A percentile compares a stretch with the other conserved stretches of the same genome.
These are phyloP conservation scores for Neogobius melanostomus DNA, from an alignment of 2,113 vertebrate genomes.

Conservation along the genomic window DNA sequence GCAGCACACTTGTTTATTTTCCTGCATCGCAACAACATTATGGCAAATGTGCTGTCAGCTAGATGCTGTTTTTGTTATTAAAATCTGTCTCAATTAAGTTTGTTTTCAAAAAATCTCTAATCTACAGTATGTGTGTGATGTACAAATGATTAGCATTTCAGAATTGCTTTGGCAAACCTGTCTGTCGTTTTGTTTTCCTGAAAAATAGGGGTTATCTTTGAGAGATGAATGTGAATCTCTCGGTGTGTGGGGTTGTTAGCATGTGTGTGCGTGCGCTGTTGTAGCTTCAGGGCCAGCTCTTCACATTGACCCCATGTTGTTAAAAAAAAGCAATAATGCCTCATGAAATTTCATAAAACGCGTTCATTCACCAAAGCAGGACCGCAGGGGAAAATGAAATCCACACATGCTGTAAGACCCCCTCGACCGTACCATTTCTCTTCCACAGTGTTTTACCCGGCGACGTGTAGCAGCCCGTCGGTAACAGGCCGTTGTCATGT, in stretches of 20 bases:
- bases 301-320: neutral
- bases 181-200: neutral
- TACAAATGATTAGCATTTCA: neutral
- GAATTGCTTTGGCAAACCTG: neutral
- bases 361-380: constrained; percentile 3
- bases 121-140: neutral
- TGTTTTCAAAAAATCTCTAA: neutral
- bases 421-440: neutral
- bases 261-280: neutral
- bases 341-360: constrained; percentile 7
- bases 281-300: neutral
- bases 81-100: constrained; percentile 6
- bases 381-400: constrained; percentile 3
- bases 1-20: neutral
- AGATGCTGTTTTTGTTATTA: neutral
- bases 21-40: neutral
- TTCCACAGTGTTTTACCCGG: constrained; percentile 9
- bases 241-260: neutral
- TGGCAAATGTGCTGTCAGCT: neutral
- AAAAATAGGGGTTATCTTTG: neutral
- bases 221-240: neutral
- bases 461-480: constrained; percentile 26
- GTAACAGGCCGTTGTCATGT: constrained; percentile 43
- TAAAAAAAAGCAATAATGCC: constrained; percentile 9
- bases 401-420: neutral